phyloP scores from a whole-genome alignment of 2,888 invertebrate genomes.

The Pachliopta kotzebuea region DNA sequence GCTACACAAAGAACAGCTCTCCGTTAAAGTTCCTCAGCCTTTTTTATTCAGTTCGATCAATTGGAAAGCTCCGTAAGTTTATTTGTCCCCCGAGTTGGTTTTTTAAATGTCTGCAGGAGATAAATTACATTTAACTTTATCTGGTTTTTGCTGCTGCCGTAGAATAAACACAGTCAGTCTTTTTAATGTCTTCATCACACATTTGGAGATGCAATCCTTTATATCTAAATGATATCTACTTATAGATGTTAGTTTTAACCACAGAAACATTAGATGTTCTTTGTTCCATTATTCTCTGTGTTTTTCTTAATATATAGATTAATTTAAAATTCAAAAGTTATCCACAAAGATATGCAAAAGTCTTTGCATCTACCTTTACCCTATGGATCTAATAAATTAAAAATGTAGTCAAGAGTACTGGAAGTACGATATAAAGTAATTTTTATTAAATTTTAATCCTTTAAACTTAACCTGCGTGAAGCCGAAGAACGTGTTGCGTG shows the following conservation, averaged over 20 bases:
- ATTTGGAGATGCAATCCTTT: not conserved
- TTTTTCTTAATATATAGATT: no score
- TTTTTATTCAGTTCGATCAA: conserved; percentile 30
- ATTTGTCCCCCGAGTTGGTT: conserved; percentile 27
- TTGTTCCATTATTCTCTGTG: no score
- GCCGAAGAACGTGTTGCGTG: no score
- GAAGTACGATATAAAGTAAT: no score
- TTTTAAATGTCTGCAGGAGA: conserved; percentile 25
- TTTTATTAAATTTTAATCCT: no score
- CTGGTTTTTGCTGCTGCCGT: conserved; percentile 6
- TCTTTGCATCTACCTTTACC: no score
- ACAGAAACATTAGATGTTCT: not conserved
- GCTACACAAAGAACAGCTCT: conserved; percentile 28
- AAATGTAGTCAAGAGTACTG: no score
- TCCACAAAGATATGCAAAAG: no score
- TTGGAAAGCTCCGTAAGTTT: conserved; percentile 26
- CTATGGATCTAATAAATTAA: no score
- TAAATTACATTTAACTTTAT: conserved; percentile 25
- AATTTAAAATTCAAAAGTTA: no score
- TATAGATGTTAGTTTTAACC: not conserved
- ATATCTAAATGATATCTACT: not conserved
- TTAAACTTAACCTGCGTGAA: no score
- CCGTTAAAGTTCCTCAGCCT: conserved; percentile 28
- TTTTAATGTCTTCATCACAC: not conserved
- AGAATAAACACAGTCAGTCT: conserved; percentile 1